phyloP scores from a whole-genome alignment of 2,113 vertebrate species.

The Trichechus manatus region DNA sequence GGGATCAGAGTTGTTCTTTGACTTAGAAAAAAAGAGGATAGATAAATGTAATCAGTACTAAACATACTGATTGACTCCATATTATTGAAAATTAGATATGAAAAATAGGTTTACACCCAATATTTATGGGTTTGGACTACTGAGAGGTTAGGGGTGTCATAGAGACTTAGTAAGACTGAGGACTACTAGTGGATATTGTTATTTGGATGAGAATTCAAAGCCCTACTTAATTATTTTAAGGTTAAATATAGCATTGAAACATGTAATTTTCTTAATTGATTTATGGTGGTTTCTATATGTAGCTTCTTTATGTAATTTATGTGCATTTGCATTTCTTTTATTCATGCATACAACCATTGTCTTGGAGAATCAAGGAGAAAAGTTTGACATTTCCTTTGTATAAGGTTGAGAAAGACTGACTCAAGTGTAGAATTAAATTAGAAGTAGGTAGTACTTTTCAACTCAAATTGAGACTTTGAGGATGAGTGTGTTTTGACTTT shows the following conservation, averaged over 20 bases:
- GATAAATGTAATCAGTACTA: neutral
- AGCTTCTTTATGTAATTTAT: neutral
- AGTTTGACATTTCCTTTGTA: neutral
- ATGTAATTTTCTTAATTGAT: conserved; percentile 52
- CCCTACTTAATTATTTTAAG: conserved; percentile 36
- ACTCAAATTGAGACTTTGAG: neutral
- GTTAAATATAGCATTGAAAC: conserved; percentile 9
- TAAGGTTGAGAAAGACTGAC: neutral
- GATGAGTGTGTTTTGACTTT: neutral
- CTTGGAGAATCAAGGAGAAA: neutral
- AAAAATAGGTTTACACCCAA: neutral
- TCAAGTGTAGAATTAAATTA: neutral
- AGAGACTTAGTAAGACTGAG: conserved; percentile 14
- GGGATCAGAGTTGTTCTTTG: neutral
- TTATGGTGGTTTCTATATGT: neutral
- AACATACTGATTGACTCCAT: neutral
- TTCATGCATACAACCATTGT: neutral
- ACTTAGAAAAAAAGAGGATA: neutral
- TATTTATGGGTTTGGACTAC: neutral
- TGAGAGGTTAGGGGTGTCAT: neutral
- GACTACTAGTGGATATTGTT: neutral
- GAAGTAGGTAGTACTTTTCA: neutral
- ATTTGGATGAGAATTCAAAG: conserved; percentile 11
- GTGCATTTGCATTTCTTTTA: neutral
- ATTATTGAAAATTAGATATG: conserved; percentile 23